Percentiles rank a stretch among this genome's conserved stretches.
phyloP scores from a whole-genome alignment of 2,888 invertebrate species.

The Trichogramma evanescens region DNA sequence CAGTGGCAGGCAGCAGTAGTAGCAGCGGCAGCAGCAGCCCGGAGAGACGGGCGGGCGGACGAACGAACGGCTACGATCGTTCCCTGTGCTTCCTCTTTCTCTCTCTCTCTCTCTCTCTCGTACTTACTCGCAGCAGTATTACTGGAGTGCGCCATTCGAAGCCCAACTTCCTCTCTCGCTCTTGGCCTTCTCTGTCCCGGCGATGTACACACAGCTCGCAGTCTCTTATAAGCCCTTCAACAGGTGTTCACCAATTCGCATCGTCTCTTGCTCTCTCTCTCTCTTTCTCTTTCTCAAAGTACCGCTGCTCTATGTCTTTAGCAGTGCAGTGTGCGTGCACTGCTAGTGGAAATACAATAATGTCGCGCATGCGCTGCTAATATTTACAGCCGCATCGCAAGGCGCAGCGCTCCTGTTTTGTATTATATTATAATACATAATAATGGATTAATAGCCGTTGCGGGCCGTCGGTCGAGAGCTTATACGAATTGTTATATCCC shows the following conservation, averaged over 20 bases:
- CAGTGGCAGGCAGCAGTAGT: not conserved
- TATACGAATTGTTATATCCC: too few species aligned
- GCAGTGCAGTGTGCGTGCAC: too few species aligned
- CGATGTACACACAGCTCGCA: conserved; percentile 29
- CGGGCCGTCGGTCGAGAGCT: too few species aligned
- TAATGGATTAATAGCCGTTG: too few species aligned
- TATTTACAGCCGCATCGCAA: conserved; percentile 35
- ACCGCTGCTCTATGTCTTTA: too few species aligned
- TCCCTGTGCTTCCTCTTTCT: conserved; percentile 15
- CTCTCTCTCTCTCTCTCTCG: not conserved
- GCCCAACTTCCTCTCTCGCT: not conserved
- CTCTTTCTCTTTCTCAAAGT: too few species aligned
- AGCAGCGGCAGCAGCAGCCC: too few species aligned
- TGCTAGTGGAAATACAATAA: conserved; percentile 45
- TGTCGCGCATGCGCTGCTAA: conserved; percentile 44
- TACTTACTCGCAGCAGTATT: too few species aligned
- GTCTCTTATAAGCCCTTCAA: conserved; percentile 45
- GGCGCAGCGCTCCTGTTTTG: too few species aligned
- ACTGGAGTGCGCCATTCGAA: not conserved
- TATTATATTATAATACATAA: too few species aligned
- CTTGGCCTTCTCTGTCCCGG: not conserved
- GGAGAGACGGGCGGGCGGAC: not conserved
- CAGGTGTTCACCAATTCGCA: conserved; percentile 40
- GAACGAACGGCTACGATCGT: not conserved
- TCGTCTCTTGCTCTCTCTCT: too few species aligned